phyloP scores from a whole-genome alignment of 2,113 vertebrate genomes.

The Todiramphus chloris region DNA sequence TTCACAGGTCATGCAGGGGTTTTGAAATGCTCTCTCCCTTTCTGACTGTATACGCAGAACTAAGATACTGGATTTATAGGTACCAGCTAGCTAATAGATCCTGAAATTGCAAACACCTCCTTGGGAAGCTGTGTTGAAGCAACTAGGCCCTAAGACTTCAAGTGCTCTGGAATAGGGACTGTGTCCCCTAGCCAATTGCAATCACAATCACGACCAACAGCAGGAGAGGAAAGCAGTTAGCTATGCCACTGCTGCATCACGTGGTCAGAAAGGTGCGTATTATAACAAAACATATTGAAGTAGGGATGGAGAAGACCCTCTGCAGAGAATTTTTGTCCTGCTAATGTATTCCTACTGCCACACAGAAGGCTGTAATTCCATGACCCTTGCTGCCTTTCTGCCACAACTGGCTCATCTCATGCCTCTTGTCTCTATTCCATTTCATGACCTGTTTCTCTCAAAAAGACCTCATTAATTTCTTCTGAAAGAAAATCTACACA shows the following conservation, averaged over 20 bases:
- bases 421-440: neutral
- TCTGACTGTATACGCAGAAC: neutral
- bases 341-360: neutral
- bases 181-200: neutral
- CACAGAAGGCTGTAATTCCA: neutral
- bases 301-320: neutral
- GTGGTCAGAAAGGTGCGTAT: neutral
- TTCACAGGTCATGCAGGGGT: neutral
- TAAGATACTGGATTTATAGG: neutral
- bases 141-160: neutral
- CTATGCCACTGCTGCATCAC: neutral
- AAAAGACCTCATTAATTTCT: neutral
- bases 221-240: neutral
- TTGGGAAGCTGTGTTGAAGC: neutral
- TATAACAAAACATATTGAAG: neutral
- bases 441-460: neutral
- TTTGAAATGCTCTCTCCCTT: neutral
- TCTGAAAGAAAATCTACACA: neutral
- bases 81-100: neutral
- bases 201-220: fast-evolving
- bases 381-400: neutral
- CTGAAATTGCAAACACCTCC: neutral
- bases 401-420: neutral
- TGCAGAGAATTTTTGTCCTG: neutral
- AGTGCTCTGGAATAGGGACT: neutral